These are phyloP conservation scores for Danio choprae DNA, from an alignment of 2,797 vertebrate genomes.

Conservation along the genomic window DNA sequence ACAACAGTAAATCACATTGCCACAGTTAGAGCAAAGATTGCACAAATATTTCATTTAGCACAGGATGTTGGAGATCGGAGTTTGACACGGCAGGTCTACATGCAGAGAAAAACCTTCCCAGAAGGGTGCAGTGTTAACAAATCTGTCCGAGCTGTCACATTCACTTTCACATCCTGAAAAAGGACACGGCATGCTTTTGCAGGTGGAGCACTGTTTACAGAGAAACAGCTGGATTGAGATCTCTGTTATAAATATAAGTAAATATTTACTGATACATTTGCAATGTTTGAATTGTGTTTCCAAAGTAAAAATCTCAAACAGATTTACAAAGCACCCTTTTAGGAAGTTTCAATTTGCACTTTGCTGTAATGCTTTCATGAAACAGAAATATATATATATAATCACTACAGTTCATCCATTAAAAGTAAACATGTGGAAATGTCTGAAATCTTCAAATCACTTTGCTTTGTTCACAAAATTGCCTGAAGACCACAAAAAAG, in stretches of 20 bases:
- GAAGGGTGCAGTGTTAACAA: slow-evolving; percentile 75
- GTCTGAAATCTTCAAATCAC: slow-evolving; percentile 7
- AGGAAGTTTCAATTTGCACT: slow-evolving; percentile 29
- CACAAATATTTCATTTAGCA: slow-evolving; percentile 60
- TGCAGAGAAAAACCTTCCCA: slow-evolving; percentile 71
- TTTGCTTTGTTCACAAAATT: slow-evolving; percentile 2
- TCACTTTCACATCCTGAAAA: slow-evolving; percentile 49
- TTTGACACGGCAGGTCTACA: slow-evolving; percentile 51
- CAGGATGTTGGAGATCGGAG: slow-evolving; percentile 50
- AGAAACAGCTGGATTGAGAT: slow-evolving; percentile 16
- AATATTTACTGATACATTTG: not conserved
- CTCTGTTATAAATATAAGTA: no score
- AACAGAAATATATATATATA: not conserved
- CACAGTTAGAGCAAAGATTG: slow-evolving; percentile 56
- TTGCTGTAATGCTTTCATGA: slow-evolving; percentile 17
- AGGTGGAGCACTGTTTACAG: slow-evolving; percentile 39
- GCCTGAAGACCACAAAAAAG: slow-evolving; percentile 36
- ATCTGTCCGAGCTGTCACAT: slow-evolving; percentile 56
- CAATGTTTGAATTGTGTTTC: not conserved
- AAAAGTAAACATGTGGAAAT: not conserved
- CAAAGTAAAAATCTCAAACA: not conserved
- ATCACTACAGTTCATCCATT: slow-evolving; percentile 14
- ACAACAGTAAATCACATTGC: slow-evolving; percentile 40
- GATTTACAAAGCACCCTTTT: slow-evolving; percentile 8
- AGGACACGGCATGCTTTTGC: slow-evolving; percentile 62